Evolutionary conservation across 2,113 vertebrate genomes (phyloP).

Genomic region (Pelvicachromis taeniatus): DNA sequence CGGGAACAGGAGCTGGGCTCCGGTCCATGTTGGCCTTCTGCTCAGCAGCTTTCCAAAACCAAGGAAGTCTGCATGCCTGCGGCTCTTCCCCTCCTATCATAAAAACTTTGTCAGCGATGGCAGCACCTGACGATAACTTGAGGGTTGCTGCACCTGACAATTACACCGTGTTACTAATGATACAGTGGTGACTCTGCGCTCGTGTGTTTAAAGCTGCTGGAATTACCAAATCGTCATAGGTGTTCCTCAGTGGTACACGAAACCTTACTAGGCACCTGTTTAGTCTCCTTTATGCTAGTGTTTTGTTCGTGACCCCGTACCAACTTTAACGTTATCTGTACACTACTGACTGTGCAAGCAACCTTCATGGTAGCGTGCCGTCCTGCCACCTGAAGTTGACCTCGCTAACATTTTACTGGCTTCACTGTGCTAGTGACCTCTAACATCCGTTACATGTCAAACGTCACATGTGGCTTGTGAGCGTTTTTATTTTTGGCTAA

Average conservation of each 20-base stretch:
- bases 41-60: neutral
- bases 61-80: neutral
- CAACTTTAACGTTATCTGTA: neutral
- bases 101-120: neutral
- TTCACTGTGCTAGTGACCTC: neutral
- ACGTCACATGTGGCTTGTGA: neutral
- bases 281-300: neutral
- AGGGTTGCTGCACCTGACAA: neutral
- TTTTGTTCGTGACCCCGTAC: neutral
- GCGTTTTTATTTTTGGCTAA: fast-evolving
- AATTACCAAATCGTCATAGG: fast-evolving
- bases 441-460: neutral
- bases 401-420: neutral
- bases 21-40: neutral
- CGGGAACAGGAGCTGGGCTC: neutral
- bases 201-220: neutral
- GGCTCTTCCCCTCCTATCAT: neutral
- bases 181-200: neutral
- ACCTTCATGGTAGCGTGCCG: neutral
- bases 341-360: neutral
- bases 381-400: neutral
- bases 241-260: neutral
- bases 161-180: neutral
- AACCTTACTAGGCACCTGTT: fast-evolving
- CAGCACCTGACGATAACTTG: neutral